Conservation (phyloP, 2,113 vertebrate species). For the Vidua macroura region DNA sequence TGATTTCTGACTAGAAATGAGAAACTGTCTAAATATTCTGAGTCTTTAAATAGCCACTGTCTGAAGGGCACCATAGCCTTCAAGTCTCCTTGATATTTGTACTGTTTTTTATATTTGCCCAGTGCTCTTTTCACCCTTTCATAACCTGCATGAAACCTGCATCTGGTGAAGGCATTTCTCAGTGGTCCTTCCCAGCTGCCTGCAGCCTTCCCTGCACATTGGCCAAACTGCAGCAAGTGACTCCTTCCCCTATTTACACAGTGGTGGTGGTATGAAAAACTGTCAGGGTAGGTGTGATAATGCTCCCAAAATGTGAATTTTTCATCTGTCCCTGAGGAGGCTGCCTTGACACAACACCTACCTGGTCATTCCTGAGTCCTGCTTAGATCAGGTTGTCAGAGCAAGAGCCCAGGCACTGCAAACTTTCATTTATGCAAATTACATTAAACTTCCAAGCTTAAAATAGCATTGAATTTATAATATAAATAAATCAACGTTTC, state of each 20-base stretch:
- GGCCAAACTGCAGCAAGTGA: neutral
- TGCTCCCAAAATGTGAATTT: neutral
- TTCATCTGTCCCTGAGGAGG: neutral
- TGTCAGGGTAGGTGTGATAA: neutral
- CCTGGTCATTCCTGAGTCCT: neutral
- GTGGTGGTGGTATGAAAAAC: neutral
- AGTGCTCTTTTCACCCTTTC: neutral
- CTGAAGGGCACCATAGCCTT: neutral
- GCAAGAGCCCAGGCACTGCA: neutral
- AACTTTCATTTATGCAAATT: neutral
- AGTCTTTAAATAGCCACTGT: neutral
- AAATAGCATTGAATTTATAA: neutral
- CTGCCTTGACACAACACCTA: neutral
- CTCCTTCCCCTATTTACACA: neutral
- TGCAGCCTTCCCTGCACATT: neutral
- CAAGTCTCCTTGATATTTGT: neutral
- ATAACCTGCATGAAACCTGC: neutral
- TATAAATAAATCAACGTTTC: neutral
- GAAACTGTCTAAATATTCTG: neutral
- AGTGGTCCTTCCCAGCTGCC: neutral
- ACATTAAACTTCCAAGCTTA: neutral
- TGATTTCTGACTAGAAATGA: constrained; percentile 16
- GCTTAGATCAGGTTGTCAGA: accelerated
- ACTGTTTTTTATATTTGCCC: neutral
- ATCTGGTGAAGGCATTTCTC: neutral